Evolutionary conservation across 2,888 invertebrate genomes (phyloP).

Genomic region (Ochropleura plecta): DNA sequence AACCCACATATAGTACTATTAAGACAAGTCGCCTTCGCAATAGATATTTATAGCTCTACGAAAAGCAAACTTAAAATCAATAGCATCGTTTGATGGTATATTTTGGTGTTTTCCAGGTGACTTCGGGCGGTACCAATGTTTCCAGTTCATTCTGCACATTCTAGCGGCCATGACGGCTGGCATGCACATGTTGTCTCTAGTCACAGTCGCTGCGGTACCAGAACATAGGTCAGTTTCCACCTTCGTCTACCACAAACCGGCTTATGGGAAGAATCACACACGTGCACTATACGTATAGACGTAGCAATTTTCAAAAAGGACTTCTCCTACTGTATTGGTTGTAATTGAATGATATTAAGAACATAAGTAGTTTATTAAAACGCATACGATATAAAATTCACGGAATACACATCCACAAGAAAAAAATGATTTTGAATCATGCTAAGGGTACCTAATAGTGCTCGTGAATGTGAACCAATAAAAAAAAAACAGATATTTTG

Average conservation of each 20-base stretch:
- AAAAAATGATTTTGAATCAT: not conserved
- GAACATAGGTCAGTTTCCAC: conserved; percentile 91
- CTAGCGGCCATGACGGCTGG: conserved; percentile 95
- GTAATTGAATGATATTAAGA: not conserved
- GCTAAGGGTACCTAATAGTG: not conserved
- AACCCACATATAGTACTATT: conserved; percentile 38
- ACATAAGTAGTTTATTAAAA: not conserved
- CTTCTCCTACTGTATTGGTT: not conserved
- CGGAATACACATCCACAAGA: not conserved
- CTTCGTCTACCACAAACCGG: conserved; percentile 31
- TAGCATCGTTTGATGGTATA: conserved; percentile 26
- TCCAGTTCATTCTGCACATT: conserved; percentile 94
- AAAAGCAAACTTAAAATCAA: conserved; percentile 13
- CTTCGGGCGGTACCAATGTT: conserved; percentile 95
- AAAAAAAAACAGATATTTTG: conserved; percentile 48
- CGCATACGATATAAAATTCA: not conserved
- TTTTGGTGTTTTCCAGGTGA: conserved; percentile 91
- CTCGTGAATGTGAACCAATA: not conserved
- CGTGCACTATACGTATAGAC: not conserved
- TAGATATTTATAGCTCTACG: conserved; percentile 29
- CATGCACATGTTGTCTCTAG: conserved; percentile 95
- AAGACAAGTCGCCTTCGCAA: conserved; percentile 7
- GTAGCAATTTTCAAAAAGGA: not conserved
- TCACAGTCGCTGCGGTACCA: conserved; percentile 95
- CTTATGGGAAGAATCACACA: conserved; percentile 12